A percentile compares a stretch with the other conserved stretches of the same genome.
Evolutionary conservation across 1,140 invertebrate genomes (phyloP).

Genomic region (Pygmarrhopalites habei): DNA sequence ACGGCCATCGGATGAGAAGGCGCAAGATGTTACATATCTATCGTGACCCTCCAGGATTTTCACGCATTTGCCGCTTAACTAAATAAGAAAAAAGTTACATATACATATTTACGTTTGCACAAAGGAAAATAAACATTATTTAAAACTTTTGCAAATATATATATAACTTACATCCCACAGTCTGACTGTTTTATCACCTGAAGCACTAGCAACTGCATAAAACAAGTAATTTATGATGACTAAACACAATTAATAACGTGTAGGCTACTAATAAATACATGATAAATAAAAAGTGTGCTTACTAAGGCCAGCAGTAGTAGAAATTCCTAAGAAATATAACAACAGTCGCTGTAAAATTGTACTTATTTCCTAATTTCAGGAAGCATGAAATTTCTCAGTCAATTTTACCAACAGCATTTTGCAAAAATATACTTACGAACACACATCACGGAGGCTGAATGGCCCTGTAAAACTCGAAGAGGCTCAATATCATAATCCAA

Average conservation of each 20-base stretch:
- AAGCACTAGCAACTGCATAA: slow-evolving; percentile 58
- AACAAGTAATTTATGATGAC: too few species aligned
- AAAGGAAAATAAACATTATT: background rate
- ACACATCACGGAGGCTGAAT: slow-evolving; percentile 34
- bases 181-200: slow-evolving; percentile 62
- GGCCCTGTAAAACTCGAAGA: slow-evolving; percentile 34
- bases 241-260: too few species aligned
- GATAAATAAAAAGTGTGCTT: too few species aligned
- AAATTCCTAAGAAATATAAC: too few species aligned
- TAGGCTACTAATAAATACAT: too few species aligned
- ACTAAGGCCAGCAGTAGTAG: slow-evolving; percentile 49
- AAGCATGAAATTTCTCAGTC: background rate
- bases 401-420: too few species aligned
- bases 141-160: background rate
- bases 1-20: slow-evolving; percentile 58
- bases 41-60: slow-evolving; percentile 54
- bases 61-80: slow-evolving; percentile 43
- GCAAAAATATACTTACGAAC: too few species aligned
- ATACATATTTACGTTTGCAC: background rate
- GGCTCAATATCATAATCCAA: slow-evolving; percentile 39
- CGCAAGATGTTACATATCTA: slow-evolving; percentile 62
- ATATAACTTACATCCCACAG: slow-evolving; percentile 59
- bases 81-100: slow-evolving; percentile 9
- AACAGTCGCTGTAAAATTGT: too few species aligned
- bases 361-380: background rate